These are phyloP conservation scores for Drosophila miranda DNA, from an alignment of 1,140 invertebrate genomes.

Conservation along the genomic window DNA sequence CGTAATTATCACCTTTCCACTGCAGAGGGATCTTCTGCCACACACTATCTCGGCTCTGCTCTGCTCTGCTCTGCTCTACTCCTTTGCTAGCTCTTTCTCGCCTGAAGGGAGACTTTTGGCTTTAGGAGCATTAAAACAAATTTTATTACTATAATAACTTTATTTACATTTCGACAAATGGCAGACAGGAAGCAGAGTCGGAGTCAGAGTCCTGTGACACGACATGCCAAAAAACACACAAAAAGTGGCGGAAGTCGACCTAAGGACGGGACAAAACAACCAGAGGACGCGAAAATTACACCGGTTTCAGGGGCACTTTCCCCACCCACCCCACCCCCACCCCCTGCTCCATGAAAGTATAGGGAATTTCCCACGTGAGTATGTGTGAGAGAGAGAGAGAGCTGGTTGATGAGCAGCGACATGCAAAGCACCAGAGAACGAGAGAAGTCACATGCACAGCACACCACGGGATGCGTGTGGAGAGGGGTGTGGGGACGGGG, in stretches of 20 bases:
- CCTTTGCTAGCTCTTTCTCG: not conserved
- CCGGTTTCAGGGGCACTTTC: constrained; percentile 18
- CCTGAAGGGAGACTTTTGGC: too few relatives aligned
- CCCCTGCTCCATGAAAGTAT: constrained; percentile 5
- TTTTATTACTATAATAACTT: constrained; percentile 81
- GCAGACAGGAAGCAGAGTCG: constrained; percentile 4
- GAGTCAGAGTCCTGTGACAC: constrained; percentile 27
- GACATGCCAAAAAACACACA: constrained; percentile 12
- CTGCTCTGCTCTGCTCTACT: not conserved
- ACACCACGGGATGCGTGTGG: constrained; percentile 16
- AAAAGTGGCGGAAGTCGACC: constrained; percentile 51
- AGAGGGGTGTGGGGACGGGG: not conserved
- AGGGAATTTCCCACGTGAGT: constrained; percentile 17
- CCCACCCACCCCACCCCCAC: too few relatives aligned
- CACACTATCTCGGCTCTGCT: not conserved
- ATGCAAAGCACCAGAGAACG: constrained; percentile 54
- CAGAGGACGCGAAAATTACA: constrained; percentile 47
- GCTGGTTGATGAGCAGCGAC: constrained; percentile 64
- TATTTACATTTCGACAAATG: constrained; percentile 79
- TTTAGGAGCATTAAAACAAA: constrained; percentile 71
- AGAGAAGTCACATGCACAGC: constrained; percentile 49
- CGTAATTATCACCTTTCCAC: constrained; percentile 77
- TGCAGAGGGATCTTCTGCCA: constrained; percentile 23
- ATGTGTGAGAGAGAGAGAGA: not conserved
- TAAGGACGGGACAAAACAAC: constrained; percentile 39